Percentiles rank a stretch among this genome's conserved stretches.
Conservation (phyloP, 2,888 invertebrate species). For the Thelaira solivaga region DNA sequence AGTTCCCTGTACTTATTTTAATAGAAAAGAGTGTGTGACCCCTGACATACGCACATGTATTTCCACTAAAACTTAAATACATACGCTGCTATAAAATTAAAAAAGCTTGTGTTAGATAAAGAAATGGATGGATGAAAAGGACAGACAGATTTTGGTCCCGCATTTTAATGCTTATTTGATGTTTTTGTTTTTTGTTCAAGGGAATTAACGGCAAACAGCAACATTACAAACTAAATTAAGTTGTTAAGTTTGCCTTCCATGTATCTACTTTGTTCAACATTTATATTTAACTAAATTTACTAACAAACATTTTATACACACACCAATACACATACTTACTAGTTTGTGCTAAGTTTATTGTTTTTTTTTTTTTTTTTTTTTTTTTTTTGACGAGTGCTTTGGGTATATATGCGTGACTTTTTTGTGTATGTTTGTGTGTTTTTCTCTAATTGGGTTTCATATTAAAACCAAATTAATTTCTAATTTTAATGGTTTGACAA, state of each 20-base stretch:
- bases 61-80: background rate
- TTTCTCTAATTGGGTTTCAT: conserved; percentile 53
- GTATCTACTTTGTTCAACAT: background rate
- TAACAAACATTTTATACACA: background rate
- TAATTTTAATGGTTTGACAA: conserved; percentile 66
- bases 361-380: too few species aligned
- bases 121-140: conserved; percentile 15
- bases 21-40: background rate
- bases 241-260: conserved; percentile 48
- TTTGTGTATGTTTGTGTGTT: conserved; percentile 2
- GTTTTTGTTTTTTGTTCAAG: conserved; percentile 40
- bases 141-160: conserved; percentile 50
- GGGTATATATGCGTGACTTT: background rate
- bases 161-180: conserved; percentile 57
- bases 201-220: conserved; percentile 41
- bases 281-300: background rate
- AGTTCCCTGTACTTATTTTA: background rate
- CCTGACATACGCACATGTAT: background rate
- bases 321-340: background rate
- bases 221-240: conserved; percentile 57
- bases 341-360: background rate
- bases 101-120: conserved; percentile 10
- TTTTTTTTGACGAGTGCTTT: too few species aligned
- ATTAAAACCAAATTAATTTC: conserved; percentile 66
- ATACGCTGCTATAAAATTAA: conserved; percentile 1